Percentiles rank a stretch among this genome's conserved stretches.
Conservation (phyloP, 1,140 invertebrate genomes). For the Caligus rogercresseyi region DNA sequence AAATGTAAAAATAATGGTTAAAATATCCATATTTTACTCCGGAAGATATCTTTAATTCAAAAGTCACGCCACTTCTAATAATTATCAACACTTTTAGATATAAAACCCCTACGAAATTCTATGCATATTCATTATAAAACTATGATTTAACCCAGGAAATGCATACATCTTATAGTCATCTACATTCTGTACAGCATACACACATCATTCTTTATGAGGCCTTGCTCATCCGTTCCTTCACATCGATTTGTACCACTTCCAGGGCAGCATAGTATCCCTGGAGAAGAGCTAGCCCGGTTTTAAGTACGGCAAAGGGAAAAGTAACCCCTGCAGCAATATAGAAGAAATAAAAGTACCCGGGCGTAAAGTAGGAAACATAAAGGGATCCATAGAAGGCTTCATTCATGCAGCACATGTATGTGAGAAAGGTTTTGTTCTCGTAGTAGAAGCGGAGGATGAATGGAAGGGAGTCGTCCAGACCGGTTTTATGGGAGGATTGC, state of each 20-base stretch:
- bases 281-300: constrained; percentile 63
- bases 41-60: too few species aligned
- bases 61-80: too few species aligned
- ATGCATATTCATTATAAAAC: not conserved
- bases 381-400: constrained; percentile 83
- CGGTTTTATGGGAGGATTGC: constrained; percentile 47
- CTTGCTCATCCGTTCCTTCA: not conserved
- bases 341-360: constrained; percentile 60
- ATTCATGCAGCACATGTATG: constrained; percentile 87
- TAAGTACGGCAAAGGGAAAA: constrained; percentile 63
- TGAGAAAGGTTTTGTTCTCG: constrained; percentile 67
- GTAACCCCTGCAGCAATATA: constrained; percentile 47
- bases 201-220: not conserved
- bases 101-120: too few species aligned
- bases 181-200: too few species aligned
- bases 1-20: too few species aligned
- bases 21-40: too few species aligned
- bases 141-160: not conserved
- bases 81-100: too few species aligned
- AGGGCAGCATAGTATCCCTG: constrained; percentile 28
- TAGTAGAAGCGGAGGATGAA: constrained; percentile 78
- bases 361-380: constrained; percentile 75
- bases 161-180: not conserved
- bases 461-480: constrained; percentile 72
- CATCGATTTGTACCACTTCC: not conserved